Evolutionary conservation across 2,113 vertebrate genomes (phyloP).

Genomic region (Corythornis madagascariensis): DNA sequence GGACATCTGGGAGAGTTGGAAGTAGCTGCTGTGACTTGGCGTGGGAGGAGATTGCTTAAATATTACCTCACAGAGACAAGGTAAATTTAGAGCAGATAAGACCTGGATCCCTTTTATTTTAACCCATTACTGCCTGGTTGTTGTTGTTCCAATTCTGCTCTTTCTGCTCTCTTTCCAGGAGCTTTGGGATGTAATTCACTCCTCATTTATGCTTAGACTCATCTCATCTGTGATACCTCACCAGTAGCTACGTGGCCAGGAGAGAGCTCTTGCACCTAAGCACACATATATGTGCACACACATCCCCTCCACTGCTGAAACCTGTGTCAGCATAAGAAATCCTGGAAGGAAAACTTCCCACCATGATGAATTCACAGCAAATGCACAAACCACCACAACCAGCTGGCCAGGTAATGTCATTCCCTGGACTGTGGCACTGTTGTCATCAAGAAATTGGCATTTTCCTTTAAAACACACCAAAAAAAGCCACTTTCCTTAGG

Average conservation of each 20-base stretch:
- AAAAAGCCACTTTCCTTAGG: neutral
- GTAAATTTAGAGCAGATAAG: constrained; percentile 30
- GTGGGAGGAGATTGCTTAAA: neutral
- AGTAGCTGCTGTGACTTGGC: constrained; percentile 3
- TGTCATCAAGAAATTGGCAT: neutral
- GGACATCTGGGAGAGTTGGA: constrained; percentile 9
- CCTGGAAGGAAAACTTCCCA: neutral
- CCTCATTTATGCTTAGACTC: neutral
- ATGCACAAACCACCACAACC: neutral
- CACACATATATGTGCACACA: fast-evolving
- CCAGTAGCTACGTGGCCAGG: neutral
- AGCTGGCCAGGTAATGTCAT: neutral
- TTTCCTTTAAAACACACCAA: neutral
- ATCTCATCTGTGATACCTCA: neutral
- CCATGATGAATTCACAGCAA: neutral
- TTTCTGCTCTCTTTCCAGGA: neutral
- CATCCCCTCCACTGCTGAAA: neutral
- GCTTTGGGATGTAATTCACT: neutral
- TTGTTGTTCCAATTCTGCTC: neutral
- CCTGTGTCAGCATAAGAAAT: neutral
- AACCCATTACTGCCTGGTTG: neutral
- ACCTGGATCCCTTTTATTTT: neutral
- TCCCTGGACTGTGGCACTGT: neutral
- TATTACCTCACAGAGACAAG: neutral
- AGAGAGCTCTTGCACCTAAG: neutral